Evolutionary conservation across 1,140 invertebrate species (phyloP), one percentile per base, ranked within the genome.

Genomic region (Meloidogyne hapla): DNA sequence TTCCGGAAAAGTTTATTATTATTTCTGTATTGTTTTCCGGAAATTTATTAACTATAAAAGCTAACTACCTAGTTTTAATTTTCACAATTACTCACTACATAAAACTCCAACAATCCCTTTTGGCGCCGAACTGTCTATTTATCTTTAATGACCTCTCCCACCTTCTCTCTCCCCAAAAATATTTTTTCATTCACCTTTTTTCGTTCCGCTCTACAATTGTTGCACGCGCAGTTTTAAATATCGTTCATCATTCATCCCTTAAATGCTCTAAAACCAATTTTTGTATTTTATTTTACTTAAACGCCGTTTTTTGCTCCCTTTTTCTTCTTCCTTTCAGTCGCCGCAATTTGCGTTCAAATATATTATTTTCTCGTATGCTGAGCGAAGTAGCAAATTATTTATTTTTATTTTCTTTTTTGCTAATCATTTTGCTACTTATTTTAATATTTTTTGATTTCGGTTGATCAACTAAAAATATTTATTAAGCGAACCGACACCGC

Each of bases 181-280:
- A 56, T 56, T 56, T n/a, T 48, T 56, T 56, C 6, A 6, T n/a
- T 56, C 18, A 3, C 15, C n/a, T n/a, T 56, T 56, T 48, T 48
- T 48, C 45, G 45, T 48, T 48, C 45, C 45, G 45, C 45, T 56
- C 4, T 1, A 56, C 18, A 56, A 56, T 56, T 56, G 48, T 56
- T 56, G 48, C 48, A 56, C 48, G 48, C 48, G 48, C 48, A 56
- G 18, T 56, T 42, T 56, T 56, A 56, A 56, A 56, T 56, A 56
- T 56, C 48, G 48, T 56, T n/a, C 48, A 56, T 56, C n/a, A 56
- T 56, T 56, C 48, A 56, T 56, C 48, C n/a, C 48, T 15, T 1
- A 15, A 42, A 12, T 45, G 13, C n/a, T n/a, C 18, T 6, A 56
- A 56, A 56, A 56, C n/a, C 48, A 56, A 56, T 56, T 56, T 56